Evolutionary conservation across 1,140 invertebrate genomes (phyloP).

Genomic region (Steinernema khuongi): DNA sequence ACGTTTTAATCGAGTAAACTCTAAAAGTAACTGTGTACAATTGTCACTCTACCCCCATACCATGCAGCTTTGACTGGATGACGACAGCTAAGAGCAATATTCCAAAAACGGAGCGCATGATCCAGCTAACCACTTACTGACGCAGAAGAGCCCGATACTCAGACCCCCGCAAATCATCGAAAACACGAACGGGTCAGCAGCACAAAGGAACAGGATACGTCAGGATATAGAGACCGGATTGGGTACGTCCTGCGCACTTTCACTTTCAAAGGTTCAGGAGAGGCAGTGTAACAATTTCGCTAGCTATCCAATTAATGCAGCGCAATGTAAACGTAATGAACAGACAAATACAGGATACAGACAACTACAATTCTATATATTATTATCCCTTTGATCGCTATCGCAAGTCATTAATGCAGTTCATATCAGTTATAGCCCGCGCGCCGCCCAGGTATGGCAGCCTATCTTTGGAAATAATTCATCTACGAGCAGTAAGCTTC

Average conservation of each 20-base stretch:
- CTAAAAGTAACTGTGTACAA: not conserved
- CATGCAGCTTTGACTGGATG: not conserved
- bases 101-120: constrained; percentile 12
- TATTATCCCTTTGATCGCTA: too few relatives aligned
- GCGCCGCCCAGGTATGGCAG: too few relatives aligned
- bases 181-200: constrained; percentile 9
- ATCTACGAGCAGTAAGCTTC: too few relatives aligned
- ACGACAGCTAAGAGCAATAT: not conserved
- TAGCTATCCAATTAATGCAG: too few relatives aligned
- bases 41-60: not conserved
- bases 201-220: constrained; percentile 15
- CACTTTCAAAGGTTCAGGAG: constrained; percentile 10
- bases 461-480: too few relatives aligned
- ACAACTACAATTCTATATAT: too few relatives aligned
- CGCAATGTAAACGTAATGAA: too few relatives aligned
- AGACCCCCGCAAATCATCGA: constrained; percentile 8
- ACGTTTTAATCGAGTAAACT: not conserved
- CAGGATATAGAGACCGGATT: not conserved
- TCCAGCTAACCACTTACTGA: not conserved
- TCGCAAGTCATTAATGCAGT: too few relatives aligned
- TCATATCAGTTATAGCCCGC: too few relatives aligned
- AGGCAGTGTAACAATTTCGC: too few relatives aligned
- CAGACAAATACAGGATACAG: too few relatives aligned
- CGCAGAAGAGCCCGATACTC: not conserved
- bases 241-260: not conserved